Evolutionary conservation across 1,140 invertebrate genomes (phyloP).

Genomic region (Drosophila littoralis): DNA sequence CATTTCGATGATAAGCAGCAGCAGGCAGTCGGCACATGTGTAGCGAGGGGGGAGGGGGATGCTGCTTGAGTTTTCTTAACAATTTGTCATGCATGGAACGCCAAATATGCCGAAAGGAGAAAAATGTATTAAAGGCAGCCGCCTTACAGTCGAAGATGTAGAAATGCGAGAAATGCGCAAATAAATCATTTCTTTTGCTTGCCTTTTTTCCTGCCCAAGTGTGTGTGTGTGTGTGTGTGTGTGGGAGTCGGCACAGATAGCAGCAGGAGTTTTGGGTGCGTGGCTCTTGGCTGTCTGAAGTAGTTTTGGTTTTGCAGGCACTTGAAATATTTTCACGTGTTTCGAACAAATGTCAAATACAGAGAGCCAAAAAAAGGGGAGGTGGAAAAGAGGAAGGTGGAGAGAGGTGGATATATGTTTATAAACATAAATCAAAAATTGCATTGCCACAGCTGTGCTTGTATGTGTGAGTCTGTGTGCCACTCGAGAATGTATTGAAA

Average conservation of each 20-base stretch:
- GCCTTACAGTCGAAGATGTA: slow-evolving; percentile 65
- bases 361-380: slow-evolving; percentile 23
- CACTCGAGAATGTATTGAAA: slow-evolving; percentile 74
- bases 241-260: slow-evolving; percentile 34
- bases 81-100: slow-evolving; percentile 82
- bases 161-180: slow-evolving; percentile 74
- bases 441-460: slow-evolving; percentile 22
- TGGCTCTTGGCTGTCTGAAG: slow-evolving; percentile 53
- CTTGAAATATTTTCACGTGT: slow-evolving; percentile 80
- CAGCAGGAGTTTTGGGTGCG: slow-evolving; percentile 11
- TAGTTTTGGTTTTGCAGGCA: slow-evolving; percentile 58
- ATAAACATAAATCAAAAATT: slow-evolving; percentile 75
- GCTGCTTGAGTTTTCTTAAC: slow-evolving; percentile 73
- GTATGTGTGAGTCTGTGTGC: neutral
- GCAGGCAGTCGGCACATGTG: slow-evolving; percentile 34
- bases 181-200: slow-evolving; percentile 79
- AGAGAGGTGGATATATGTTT: slow-evolving; percentile 6
- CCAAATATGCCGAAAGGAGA: slow-evolving; percentile 80
- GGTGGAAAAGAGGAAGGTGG: neutral
- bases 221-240: slow-evolving; percentile 19
- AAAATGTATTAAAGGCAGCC: slow-evolving; percentile 80
- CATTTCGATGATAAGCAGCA: slow-evolving; percentile 77
- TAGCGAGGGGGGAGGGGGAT: neutral
- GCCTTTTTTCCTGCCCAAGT: slow-evolving; percentile 44
- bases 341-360: slow-evolving; percentile 75